Percentiles rank a stretch among this genome's conserved stretches.
Evolutionary conservation across 1,140 invertebrate species (phyloP).

Genomic region (Platyscapa corneri): DNA sequence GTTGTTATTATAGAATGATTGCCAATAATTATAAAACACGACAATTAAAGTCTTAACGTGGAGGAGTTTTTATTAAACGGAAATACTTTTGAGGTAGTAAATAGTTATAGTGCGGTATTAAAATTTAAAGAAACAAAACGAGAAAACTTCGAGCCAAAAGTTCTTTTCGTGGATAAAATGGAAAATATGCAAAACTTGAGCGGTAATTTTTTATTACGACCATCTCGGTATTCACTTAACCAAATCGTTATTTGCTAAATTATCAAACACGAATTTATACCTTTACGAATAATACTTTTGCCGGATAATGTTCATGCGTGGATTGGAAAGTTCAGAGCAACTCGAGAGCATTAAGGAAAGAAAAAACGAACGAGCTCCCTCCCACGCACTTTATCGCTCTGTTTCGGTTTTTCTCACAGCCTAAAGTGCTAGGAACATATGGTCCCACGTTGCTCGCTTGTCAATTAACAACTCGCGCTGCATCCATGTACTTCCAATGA

Average conservation of each 20-base stretch:
- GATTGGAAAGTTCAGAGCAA: background rate
- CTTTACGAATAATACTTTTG: background rate
- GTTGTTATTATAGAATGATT: too few species aligned
- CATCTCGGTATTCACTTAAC: too few species aligned
- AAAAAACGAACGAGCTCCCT: background rate
- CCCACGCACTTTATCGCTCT: background rate
- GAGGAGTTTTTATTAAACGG: too few species aligned
- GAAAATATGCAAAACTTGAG: too few species aligned
- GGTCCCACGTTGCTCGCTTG: background rate
- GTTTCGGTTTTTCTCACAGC: conserved; percentile 37
- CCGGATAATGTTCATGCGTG: background rate
- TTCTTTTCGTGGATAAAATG: too few species aligned
- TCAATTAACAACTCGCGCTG: background rate
- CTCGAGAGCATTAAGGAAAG: background rate
- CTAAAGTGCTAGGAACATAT: conserved; percentile 15
- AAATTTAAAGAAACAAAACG: too few species aligned
- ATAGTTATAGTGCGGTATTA: too few species aligned
- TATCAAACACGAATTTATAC: background rate
- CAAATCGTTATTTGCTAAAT: background rate
- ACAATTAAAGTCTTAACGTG: too few species aligned
- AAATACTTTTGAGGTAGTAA: too few species aligned
- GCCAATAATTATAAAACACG: too few species aligned
- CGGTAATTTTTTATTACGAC: too few species aligned
- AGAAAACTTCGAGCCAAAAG: too few species aligned
- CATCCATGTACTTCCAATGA: background rate